These are phyloP conservation scores for Myathropa florea DNA, from an alignment of 2,888 invertebrate species.

Conservation along the genomic window DNA sequence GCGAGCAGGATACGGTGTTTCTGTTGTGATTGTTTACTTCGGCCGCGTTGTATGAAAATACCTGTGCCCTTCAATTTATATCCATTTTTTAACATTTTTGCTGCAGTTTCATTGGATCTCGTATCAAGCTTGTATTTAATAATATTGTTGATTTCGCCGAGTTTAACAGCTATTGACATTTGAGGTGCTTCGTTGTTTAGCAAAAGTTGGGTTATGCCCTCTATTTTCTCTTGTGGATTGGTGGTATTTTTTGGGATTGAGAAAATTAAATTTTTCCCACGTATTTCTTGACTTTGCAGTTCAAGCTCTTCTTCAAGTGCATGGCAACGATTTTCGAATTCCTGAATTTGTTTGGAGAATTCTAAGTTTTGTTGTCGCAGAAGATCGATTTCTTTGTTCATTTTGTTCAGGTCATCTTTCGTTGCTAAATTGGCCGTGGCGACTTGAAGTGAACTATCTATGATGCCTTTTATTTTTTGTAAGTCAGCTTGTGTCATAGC, in stretches of 20 bases:
- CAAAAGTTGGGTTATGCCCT: neutral
- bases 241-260: neutral
- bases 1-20: neutral
- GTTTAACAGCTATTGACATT: neutral
- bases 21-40: neutral
- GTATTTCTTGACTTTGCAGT: neutral
- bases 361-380: neutral
- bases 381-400: neutral
- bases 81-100: neutral
- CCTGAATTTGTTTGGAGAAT: neutral
- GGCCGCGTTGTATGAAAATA: neutral
- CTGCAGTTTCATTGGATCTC: constrained; percentile 1
- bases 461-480: neutral
- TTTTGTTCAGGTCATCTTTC: neutral
- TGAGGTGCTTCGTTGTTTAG: too few relatives aligned
- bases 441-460: neutral
- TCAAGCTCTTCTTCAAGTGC: neutral
- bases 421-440: neutral
- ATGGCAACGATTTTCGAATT: neutral
- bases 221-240: neutral
- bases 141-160: neutral
- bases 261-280: neutral
- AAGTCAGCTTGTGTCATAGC: neutral
- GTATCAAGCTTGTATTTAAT: neutral
- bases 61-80: neutral